These are phyloP conservation scores for Scomberomorus guttatus DNA, from an alignment of 2,797 vertebrate genomes.

Conservation along the genomic window DNA sequence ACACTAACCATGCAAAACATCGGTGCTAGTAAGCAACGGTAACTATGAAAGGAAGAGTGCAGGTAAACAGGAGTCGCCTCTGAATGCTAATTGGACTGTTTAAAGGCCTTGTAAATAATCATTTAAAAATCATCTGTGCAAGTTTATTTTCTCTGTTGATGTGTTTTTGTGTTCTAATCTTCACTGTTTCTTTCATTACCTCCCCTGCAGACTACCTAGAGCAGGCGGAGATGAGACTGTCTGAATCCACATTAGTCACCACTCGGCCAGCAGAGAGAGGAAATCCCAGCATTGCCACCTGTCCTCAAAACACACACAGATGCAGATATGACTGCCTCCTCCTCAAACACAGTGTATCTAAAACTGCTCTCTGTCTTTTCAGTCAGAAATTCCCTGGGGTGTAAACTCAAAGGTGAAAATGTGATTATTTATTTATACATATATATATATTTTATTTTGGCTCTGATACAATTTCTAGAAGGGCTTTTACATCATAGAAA, in stretches of 20 bases:
- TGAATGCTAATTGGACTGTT: no score
- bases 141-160: background rate
- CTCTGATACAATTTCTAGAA: background rate
- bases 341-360: background rate
- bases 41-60: background rate
- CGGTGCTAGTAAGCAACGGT: fast-evolving
- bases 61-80: background rate
- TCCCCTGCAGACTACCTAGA: slow-evolving; percentile 60
- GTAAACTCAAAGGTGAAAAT: slow-evolving; percentile 72
- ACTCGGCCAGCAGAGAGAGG: slow-evolving; percentile 10
- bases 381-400: background rate
- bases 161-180: no score
- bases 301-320: slow-evolving; percentile 27
- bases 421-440: slow-evolving; percentile 14
- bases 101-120: no score
- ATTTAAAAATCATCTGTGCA: no score
- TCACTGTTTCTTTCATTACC: background rate
- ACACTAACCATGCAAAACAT: slow-evolving; percentile 32
- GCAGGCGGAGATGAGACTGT: background rate
- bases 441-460: background rate
- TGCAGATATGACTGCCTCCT: slow-evolving; percentile 1
- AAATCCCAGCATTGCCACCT: slow-evolving; percentile 8
- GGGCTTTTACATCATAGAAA: background rate
- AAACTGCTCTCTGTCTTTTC: slow-evolving; percentile 3
- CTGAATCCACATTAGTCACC: slow-evolving; percentile 17